These are phyloP conservation scores for Melieria crassipennis DNA, from an alignment of 2,888 invertebrate genomes.

Conservation along the genomic window DNA sequence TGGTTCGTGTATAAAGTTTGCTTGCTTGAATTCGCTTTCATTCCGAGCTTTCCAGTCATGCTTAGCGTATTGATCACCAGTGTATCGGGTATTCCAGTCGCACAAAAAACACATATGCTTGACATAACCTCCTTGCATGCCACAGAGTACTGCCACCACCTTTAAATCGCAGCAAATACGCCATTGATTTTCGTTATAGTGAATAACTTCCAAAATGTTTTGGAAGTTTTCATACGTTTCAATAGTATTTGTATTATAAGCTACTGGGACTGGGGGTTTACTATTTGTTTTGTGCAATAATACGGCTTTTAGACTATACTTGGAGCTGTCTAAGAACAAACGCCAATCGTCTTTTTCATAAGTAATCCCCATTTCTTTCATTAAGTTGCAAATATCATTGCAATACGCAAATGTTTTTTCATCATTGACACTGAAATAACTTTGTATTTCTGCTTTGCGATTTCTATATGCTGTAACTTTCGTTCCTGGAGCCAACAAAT, in stretches of 20 bases:
- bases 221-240: too few species aligned
- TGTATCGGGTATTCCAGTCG: neutral
- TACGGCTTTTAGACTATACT: constrained; percentile 15
- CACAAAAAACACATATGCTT: constrained; percentile 3
- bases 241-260: neutral
- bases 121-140: constrained; percentile 9
- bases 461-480: constrained; percentile 16
- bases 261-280: constrained; percentile 6
- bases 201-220: neutral
- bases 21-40: too few species aligned
- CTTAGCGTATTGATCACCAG: neutral
- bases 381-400: constrained; percentile 9
- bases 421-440: constrained; percentile 16
- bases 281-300: constrained; percentile 17
- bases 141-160: neutral
- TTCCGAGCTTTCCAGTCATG: too few species aligned
- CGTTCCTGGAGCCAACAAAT: constrained; percentile 17
- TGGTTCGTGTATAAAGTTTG: too few species aligned
- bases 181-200: constrained; percentile 2
- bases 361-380: constrained; percentile 12
- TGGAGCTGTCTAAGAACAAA: neutral
- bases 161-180: constrained; percentile 10
- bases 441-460: constrained; percentile 12
- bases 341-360: constrained; percentile 18
- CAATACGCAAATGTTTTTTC: constrained; percentile 19